Conservation (phyloP, 1,140 invertebrate genomes). For the Temnothorax nylanderi region DNA sequence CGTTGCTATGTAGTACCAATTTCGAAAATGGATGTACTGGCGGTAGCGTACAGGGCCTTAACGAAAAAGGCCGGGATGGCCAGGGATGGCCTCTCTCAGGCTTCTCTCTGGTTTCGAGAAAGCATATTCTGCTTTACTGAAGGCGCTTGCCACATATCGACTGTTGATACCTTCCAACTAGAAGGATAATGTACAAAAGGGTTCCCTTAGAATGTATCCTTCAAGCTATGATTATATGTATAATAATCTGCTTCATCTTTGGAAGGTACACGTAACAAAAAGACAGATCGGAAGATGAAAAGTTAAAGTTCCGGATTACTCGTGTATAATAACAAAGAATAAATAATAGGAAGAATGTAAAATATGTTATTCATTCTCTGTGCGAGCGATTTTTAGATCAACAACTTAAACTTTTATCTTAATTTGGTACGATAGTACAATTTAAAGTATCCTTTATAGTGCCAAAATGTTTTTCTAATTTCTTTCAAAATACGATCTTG, state of each 20-base stretch:
- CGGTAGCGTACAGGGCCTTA: no score
- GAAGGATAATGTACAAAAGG: not conserved
- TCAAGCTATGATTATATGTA: no score
- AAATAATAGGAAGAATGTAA: not conserved
- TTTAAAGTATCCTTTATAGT: not conserved
- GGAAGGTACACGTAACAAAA: not conserved
- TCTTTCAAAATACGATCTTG: not conserved
- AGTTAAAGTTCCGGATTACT: not conserved
- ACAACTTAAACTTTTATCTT: not conserved
- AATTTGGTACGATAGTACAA: not conserved
- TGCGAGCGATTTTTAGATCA: not conserved
- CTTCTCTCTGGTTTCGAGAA: no score
- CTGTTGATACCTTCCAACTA: not conserved
- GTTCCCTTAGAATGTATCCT: not conserved
- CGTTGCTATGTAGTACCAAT: no score
- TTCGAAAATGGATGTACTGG: no score
- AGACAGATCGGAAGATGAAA: not conserved
- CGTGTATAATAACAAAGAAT: not conserved
- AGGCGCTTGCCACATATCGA: not conserved
- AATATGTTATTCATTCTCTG: not conserved
- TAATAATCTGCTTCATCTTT: not conserved
- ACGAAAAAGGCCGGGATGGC: no score
- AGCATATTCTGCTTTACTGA: not conserved
- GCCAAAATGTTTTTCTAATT: not conserved
- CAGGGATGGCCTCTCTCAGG: no score